Conservation (phyloP, 2,888 invertebrate species). For the Oasisia sp. region DNA sequence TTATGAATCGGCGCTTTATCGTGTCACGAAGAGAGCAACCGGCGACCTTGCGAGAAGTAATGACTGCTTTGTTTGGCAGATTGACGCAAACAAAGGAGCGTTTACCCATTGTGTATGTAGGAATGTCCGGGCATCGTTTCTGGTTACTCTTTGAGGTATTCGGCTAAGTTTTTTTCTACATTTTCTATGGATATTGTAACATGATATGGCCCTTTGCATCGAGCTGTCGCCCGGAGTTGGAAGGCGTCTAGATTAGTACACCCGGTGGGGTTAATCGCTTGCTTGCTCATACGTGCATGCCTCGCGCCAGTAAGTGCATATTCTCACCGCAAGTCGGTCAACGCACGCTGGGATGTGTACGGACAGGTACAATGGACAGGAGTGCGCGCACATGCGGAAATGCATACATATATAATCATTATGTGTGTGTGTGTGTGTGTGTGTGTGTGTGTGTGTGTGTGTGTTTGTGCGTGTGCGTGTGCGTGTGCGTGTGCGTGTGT, state of each 20-base stretch:
- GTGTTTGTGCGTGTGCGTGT: too few species aligned
- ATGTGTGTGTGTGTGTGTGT: too few species aligned
- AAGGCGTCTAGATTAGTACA: background rate
- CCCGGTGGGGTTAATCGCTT: background rate
- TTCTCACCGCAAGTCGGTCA: conserved; percentile 14
- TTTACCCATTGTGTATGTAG: conserved; percentile 8
- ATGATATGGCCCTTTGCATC: background rate
- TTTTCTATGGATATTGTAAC: background rate
- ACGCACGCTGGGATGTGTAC: background rate
- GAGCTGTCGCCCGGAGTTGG: background rate
- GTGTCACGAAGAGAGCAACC: background rate
- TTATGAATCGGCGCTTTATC: background rate
- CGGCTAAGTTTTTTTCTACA: background rate
- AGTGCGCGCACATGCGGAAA: conserved; percentile 8
- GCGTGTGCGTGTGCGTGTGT: too few species aligned
- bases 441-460: too few species aligned
- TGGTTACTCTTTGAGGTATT: background rate
- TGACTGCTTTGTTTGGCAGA: background rate
- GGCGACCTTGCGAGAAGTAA: background rate
- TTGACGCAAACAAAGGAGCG: background rate
- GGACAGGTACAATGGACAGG: background rate
- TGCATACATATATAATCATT: conserved; percentile 17
- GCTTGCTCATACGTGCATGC: conserved; percentile 30
- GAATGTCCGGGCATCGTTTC: background rate
- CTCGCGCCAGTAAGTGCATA: conserved; percentile 28